Conservation (phyloP, 2,888 invertebrate species). For the Acrocera orbiculus region DNA sequence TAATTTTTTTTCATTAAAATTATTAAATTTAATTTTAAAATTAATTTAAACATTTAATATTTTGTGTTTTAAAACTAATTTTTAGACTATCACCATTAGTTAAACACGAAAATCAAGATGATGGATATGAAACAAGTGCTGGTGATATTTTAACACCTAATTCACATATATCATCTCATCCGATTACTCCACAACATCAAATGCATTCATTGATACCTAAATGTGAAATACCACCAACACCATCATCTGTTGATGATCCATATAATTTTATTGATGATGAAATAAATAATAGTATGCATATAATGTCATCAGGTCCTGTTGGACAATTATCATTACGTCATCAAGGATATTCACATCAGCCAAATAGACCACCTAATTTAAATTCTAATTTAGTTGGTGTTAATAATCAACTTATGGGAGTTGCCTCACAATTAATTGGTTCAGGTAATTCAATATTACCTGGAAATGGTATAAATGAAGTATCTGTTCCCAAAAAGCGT, state of each 20-base stretch:
- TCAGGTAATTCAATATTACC: not conserved
- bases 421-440: not conserved
- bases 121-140: constrained; percentile 77
- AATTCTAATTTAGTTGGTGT: not conserved
- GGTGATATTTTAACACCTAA: constrained; percentile 34
- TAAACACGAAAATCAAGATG: constrained; percentile 60
- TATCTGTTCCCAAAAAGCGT: constrained; percentile 52
- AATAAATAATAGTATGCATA: constrained; percentile 17
- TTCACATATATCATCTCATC: constrained; percentile 19
- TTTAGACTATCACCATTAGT: constrained; percentile 23
- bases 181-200: constrained; percentile 10
- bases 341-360: constrained; percentile 8
- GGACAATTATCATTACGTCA: constrained; percentile 7
- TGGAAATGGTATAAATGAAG: constrained; percentile 2
- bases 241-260: constrained; percentile 41
- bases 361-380: constrained; percentile 1
- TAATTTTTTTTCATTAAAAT: not conserved
- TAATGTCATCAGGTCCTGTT: constrained; percentile 15
- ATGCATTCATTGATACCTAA: constrained; percentile 7
- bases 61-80: not conserved
- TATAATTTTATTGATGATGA: constrained; percentile 78
- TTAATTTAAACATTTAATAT: not conserved
- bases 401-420: constrained; percentile 7
- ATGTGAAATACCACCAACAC: constrained; percentile 8
- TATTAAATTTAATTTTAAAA: not conserved